phyloP scores from a whole-genome alignment of 2,888 invertebrate genomes.

The Drosophila merina region DNA sequence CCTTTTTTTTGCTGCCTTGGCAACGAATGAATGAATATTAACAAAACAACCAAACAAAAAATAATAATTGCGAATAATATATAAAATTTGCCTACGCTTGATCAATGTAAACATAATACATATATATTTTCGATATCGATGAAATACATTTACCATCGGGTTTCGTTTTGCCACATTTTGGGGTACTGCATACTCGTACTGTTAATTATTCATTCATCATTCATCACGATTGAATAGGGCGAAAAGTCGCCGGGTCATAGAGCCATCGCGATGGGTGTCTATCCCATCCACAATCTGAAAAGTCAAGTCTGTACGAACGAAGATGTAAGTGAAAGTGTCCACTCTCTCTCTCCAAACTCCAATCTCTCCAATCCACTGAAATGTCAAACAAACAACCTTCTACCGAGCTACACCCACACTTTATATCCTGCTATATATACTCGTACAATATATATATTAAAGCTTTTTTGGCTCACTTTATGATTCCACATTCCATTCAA shows the following conservation, averaged over 20 bases:
- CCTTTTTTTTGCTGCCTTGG: constrained; percentile 77
- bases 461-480: constrained; percentile 67
- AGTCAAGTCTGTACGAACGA: constrained; percentile 94
- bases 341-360: background rate
- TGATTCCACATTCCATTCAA: constrained; percentile 19
- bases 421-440: constrained; percentile 12
- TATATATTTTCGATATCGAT: constrained; percentile 50
- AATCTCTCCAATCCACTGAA: constrained; percentile 6
- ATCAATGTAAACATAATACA: constrained; percentile 60
- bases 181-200: constrained; percentile 12
- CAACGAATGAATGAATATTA: constrained; percentile 70
- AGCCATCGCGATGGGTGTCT: constrained; percentile 94
- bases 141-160: constrained; percentile 20
- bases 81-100: constrained; percentile 69
- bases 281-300: constrained; percentile 94
- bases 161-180: constrained; percentile 29
- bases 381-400: constrained; percentile 23
- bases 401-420: constrained; percentile 20
- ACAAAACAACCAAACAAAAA: constrained; percentile 29
- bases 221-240: constrained; percentile 86
- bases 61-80: constrained; percentile 27
- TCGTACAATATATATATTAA: constrained; percentile 46
- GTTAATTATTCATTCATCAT: constrained; percentile 34
- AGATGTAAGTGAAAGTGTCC: constrained; percentile 90
- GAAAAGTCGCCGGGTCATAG: constrained; percentile 96